Conservation (phyloP, 2,888 invertebrate genomes). For the Diabrotica balteata region DNA sequence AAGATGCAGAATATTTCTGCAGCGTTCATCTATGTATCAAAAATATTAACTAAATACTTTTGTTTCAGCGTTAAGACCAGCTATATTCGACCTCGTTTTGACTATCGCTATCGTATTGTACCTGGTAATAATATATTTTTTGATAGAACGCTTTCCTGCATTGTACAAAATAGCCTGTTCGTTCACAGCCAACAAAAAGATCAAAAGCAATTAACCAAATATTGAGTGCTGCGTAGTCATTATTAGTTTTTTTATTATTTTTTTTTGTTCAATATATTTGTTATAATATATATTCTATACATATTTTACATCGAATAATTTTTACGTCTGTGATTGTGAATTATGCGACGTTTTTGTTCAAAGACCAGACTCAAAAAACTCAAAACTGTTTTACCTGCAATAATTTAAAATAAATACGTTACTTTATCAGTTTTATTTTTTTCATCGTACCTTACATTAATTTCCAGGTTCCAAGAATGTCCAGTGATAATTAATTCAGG, state of each 20-base stretch:
- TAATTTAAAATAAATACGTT: conserved; percentile 11
- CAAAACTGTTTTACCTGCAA: conserved; percentile 4
- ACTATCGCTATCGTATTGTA: conserved; percentile 86
- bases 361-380: no score
- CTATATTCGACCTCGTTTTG: conserved; percentile 94
- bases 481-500: no score
- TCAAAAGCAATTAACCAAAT: conserved; percentile 28
- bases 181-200: conserved; percentile 53
- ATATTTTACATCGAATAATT: conserved; percentile 20
- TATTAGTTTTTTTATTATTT: not conserved
- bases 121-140: conserved; percentile 82
- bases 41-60: conserved; percentile 33
- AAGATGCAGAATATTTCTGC: not conserved
- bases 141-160: conserved; percentile 74
- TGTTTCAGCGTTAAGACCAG: conserved; percentile 92
- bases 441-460: not conserved
- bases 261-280: not conserved
- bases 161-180: conserved; percentile 71
- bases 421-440: conserved; percentile 1
- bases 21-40: conserved; percentile 5
- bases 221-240: conserved; percentile 1
- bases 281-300: not conserved
- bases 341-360: no score
- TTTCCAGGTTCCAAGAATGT: no score
- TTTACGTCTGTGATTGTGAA: conserved; percentile 14